phyloP scores from a whole-genome alignment of 2,888 invertebrate species.

The Scaptomyza reducta region DNA sequence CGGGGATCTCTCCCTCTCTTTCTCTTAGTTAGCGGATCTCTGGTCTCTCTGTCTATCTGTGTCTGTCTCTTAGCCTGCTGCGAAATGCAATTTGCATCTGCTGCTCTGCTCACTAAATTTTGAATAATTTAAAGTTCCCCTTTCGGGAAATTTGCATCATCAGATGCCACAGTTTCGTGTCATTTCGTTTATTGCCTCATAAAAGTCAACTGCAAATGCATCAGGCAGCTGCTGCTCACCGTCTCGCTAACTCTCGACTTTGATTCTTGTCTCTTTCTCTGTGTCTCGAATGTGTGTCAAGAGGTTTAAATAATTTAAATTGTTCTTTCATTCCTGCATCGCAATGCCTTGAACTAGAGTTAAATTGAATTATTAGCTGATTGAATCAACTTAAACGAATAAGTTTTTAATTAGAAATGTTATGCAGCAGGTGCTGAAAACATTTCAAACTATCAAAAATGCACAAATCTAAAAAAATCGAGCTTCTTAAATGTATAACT shows the following conservation, averaged over 20 bases:
- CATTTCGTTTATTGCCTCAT: slow-evolving; percentile 44
- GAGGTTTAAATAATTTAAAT: slow-evolving; percentile 71
- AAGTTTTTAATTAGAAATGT: slow-evolving; percentile 34
- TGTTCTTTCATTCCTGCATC: slow-evolving; percentile 28
- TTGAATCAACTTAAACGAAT: slow-evolving; percentile 12
- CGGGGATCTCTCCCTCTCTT: slow-evolving; percentile 1
- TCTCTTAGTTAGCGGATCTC: slow-evolving; percentile 1
- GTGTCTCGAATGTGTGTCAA: slow-evolving; percentile 34
- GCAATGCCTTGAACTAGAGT: slow-evolving; percentile 24
- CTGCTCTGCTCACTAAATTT: slow-evolving; percentile 38
- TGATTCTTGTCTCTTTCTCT: slow-evolving; percentile 8
- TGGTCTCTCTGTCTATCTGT: background rate
- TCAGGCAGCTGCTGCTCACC: slow-evolving; percentile 22
- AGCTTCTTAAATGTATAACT: too few relatives aligned
- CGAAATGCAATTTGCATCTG: slow-evolving; percentile 37
- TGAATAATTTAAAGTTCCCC: slow-evolving; percentile 33
- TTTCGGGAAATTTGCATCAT: slow-evolving; percentile 18
- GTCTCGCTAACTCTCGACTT: background rate
- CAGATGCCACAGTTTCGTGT: slow-evolving; percentile 19
- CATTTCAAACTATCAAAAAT: background rate
- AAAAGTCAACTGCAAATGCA: slow-evolving; percentile 50
- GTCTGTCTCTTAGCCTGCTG: slow-evolving; percentile 11
- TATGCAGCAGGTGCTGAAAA: slow-evolving; percentile 19
- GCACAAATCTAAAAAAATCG: background rate
- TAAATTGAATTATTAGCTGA: slow-evolving; percentile 38